phyloP scores from a whole-genome alignment of 2,113 vertebrate species.

The Tor tambroides region DNA sequence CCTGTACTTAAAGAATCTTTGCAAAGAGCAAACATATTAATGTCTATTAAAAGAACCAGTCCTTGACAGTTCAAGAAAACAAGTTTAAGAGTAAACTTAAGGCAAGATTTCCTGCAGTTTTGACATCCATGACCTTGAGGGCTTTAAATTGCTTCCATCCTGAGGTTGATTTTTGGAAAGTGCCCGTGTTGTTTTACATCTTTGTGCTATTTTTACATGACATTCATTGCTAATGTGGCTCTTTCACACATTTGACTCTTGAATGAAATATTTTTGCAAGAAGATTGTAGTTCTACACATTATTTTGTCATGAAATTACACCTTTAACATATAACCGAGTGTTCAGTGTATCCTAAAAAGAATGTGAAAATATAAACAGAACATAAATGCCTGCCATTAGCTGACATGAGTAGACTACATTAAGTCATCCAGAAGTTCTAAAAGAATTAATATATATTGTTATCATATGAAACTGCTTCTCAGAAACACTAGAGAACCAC shows the following conservation, averaged over 20 bases:
- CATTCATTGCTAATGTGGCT: neutral
- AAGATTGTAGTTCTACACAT: neutral
- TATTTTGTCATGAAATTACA: neutral
- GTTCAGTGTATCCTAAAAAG: neutral
- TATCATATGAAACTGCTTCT: neutral
- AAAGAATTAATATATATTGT: neutral
- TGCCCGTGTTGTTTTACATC: conserved; percentile 17
- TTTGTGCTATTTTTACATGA: neutral
- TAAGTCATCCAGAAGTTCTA: neutral
- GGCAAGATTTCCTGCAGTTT: neutral
- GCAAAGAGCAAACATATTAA: conserved; percentile 38
- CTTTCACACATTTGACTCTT: neutral
- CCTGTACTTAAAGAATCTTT: conserved; percentile 29
- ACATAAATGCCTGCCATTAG: neutral
- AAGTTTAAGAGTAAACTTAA: neutral
- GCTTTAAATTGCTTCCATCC: conserved; percentile 42
- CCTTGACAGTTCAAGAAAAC: conserved; percentile 2
- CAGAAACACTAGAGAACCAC: conserved; percentile 65
- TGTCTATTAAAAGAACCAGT: conserved; percentile 27
- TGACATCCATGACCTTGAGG: conserved; percentile 13
- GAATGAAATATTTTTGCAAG: neutral
- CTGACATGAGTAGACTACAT: neutral
- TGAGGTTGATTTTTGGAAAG: conserved; percentile 29
- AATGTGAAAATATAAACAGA: neutral
- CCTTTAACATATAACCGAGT: neutral